These are phyloP conservation scores for Campylomormyrus numenius DNA, from an alignment of 2,113 vertebrate genomes.

Conservation along the genomic window DNA sequence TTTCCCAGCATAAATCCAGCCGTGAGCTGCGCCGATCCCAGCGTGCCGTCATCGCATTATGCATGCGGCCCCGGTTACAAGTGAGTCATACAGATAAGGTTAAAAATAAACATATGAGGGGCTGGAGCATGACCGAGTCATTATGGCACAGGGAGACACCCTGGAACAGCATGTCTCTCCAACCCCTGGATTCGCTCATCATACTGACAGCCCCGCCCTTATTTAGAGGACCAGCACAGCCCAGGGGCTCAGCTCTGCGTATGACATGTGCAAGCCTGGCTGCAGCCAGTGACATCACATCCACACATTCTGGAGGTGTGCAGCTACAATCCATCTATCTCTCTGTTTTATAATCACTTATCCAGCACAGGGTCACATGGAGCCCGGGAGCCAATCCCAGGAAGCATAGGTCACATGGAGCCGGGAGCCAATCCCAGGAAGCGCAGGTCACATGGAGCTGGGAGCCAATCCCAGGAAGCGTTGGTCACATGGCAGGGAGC, in stretches of 20 bases:
- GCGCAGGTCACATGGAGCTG: neutral
- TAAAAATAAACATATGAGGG: neutral
- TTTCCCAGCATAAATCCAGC: neutral
- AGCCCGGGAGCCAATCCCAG: neutral
- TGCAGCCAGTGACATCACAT: neutral
- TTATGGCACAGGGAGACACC: neutral
- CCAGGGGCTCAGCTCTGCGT: neutral
- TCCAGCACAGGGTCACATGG: neutral
- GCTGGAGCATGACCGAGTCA: neutral
- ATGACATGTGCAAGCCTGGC: neutral
- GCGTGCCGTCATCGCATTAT: neutral
- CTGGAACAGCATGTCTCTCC: neutral
- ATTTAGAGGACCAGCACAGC: neutral
- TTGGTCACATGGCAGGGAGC: neutral
- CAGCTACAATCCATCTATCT: neutral
- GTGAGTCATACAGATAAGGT: neutral
- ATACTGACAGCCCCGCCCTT: neutral
- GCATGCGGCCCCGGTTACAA: neutral
- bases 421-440: neutral
- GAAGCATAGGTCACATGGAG: neutral
- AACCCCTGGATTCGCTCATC: neutral
- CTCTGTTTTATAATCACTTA: neutral
- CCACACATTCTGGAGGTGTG: neutral
- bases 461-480: neutral
- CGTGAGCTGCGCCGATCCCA: neutral